Percentiles rank a stretch among this genome's conserved stretches.
Conservation (phyloP, 2,797 vertebrate species). For the Phoebastria nigripes region DNA sequence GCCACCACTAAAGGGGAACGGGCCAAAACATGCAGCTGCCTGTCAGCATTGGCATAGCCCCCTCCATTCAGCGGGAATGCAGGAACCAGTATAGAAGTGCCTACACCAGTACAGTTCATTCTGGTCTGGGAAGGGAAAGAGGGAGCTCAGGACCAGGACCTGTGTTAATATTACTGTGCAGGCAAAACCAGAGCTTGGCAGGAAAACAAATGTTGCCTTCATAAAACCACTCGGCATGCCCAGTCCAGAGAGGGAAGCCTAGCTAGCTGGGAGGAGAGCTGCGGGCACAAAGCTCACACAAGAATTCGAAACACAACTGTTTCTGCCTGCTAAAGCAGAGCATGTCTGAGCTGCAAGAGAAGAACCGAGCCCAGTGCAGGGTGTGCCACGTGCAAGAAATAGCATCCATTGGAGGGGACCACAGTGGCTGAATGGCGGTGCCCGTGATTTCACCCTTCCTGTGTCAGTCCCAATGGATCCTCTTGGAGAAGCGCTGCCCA, state of each 20-base stretch:
- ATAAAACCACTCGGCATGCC: neutral
- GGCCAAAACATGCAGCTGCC: neutral
- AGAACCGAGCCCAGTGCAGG: neutral
- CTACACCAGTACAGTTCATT: neutral
- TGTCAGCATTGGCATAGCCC: neutral
- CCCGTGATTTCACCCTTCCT: neutral
- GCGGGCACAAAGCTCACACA: neutral
- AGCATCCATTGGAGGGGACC: neutral
- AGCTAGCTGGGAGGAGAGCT: neutral
- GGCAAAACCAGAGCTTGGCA: neutral
- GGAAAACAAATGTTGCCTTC: neutral
- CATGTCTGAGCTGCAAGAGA: neutral
- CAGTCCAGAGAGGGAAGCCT: neutral
- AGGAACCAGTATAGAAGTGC: neutral
- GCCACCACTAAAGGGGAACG: neutral
- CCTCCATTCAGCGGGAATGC: neutral
- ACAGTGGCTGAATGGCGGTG: accelerated
- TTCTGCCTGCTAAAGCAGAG: neutral
- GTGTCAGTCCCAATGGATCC: accelerated
- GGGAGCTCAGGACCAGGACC: neutral
- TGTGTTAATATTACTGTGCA: neutral
- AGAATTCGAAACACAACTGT: neutral
- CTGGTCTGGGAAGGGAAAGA: neutral
- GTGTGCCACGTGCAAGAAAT: neutral
- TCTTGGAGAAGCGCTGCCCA: neutral